Conservation (phyloP, 2,113 vertebrate species). For the Semicossyphus pulcher region DNA sequence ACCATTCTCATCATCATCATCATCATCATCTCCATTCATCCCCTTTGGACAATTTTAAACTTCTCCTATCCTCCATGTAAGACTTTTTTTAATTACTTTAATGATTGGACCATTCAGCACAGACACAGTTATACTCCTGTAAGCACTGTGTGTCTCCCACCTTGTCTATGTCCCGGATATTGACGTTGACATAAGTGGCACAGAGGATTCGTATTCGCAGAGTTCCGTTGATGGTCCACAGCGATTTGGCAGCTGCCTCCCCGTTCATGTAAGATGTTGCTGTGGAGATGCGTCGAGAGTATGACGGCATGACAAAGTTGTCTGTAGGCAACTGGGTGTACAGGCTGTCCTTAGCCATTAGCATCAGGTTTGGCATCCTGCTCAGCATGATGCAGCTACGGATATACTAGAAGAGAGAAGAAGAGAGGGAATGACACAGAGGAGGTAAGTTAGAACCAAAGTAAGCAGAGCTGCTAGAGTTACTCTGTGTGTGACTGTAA, state of each 20-base stretch:
- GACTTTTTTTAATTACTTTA: background rate
- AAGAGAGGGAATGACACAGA: conserved; percentile 29
- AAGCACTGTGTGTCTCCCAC: conserved; percentile 72
- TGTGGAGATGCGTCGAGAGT: conserved; percentile 96
- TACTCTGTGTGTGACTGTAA: conserved; percentile 19
- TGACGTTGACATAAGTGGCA: conserved; percentile 98
- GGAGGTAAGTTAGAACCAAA: conserved; percentile 9
- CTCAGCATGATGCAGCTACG: conserved; percentile 98
- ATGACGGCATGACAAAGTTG: conserved; percentile 96
- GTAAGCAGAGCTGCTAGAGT: conserved; percentile 30
- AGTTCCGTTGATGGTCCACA: conserved; percentile 92
- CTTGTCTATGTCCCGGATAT: conserved; percentile 99
- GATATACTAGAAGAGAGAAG: conserved; percentile 87
- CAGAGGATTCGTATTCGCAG: conserved; percentile 95
- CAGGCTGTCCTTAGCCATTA: conserved; percentile 98
- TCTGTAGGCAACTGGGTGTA: conserved; percentile 95
- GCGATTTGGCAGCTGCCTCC: conserved; percentile 92
- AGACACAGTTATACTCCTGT: background rate
- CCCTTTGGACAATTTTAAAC: background rate
- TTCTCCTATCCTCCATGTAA: background rate
- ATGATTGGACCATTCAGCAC: background rate
- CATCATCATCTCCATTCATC: background rate
- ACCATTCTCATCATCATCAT: background rate
- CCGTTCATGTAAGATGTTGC: conserved; percentile 98
- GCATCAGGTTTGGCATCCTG: conserved; percentile 97